Percentiles rank a stretch among this genome's conserved stretches.
These are phyloP conservation scores for Trissonchulus latispiculum DNA, from an alignment of 2,888 invertebrate species.

Conservation along the genomic window DNA sequence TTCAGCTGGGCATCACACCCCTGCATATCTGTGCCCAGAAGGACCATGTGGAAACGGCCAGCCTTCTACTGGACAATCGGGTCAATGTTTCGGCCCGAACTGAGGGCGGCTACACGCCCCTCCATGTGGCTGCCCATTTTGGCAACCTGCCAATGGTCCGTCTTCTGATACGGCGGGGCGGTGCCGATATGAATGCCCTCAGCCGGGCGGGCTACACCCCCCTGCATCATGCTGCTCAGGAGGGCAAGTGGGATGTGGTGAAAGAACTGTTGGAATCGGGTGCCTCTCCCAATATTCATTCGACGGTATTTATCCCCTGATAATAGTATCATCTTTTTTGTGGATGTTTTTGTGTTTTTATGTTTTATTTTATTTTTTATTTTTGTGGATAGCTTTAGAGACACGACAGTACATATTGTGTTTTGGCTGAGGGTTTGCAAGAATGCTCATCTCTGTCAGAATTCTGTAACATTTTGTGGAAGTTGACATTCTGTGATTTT, in stretches of 20 bases:
- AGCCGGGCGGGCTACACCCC: constrained; percentile 59
- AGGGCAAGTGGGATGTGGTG: constrained; percentile 93
- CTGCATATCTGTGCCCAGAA: constrained; percentile 95
- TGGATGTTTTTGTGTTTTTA: too few relatives aligned
- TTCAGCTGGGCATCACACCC: constrained; percentile 84
- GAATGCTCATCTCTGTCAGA: too few relatives aligned
- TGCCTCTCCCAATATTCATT: constrained; percentile 90
- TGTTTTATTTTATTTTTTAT: too few relatives aligned
- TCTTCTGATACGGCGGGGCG: constrained; percentile 75
- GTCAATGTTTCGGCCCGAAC: constrained; percentile 56
- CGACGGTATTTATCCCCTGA: too few relatives aligned
- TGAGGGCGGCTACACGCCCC: constrained; percentile 77
- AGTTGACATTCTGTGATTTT: too few relatives aligned
- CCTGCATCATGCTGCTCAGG: constrained; percentile 95
- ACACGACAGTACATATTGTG: too few relatives aligned
- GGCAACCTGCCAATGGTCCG: constrained; percentile 93
- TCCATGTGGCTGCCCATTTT: constrained; percentile 96
- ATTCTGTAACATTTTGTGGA: too few relatives aligned
- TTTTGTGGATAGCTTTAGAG: too few relatives aligned
- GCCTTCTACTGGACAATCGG: constrained; percentile 67
- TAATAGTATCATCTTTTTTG: too few relatives aligned
- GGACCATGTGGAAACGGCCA: constrained; percentile 87
- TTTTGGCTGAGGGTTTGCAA: too few relatives aligned
- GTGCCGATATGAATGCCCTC: constrained; percentile 63
- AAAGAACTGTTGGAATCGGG: constrained; percentile 78